A percentile compares a stretch with the other conserved stretches of the same genome.
These are phyloP conservation scores for Branchipolynoe longqiensis DNA, from an alignment of 2,888 invertebrate genomes.

Conservation along the genomic window DNA sequence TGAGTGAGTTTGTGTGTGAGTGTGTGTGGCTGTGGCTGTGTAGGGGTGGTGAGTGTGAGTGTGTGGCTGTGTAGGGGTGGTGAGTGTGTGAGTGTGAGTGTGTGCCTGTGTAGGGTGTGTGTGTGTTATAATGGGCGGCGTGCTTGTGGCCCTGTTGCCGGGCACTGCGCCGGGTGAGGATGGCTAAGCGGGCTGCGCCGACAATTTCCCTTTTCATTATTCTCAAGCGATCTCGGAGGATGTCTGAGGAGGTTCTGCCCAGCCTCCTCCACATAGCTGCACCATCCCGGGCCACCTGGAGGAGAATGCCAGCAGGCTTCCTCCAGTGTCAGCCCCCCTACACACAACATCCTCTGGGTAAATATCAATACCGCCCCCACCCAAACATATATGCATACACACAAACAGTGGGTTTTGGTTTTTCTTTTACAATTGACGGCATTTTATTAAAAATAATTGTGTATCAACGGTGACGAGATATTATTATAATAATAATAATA, in stretches of 20 bases:
- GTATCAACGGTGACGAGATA: slow-evolving; percentile 54
- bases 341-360: not conserved
- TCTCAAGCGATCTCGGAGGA: slow-evolving; percentile 2
- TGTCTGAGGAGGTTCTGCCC: not conserved
- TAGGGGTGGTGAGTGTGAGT: not conserved
- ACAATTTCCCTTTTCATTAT: slow-evolving; percentile 14
- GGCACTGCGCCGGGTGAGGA: not conserved
- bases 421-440: slow-evolving; percentile 22
- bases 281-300: not conserved
- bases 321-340: not conserved
- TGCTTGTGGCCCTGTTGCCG: slow-evolving; percentile 4
- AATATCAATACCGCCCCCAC: not conserved
- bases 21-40: not conserved
- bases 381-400: not conserved
- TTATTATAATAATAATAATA: too few relatives aligned
- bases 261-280: not conserved
- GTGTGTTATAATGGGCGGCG: too few relatives aligned
- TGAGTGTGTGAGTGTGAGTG: not conserved
- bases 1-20: not conserved
- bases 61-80: not conserved
- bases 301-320: not conserved
- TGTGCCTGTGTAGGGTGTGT: not conserved
- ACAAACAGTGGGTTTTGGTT: not conserved
- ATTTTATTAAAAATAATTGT: slow-evolving; percentile 52
- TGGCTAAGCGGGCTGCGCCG: slow-evolving; percentile 1